Conservation (phyloP, 2,113 vertebrate species). For the Stigmatopora nigra region DNA sequence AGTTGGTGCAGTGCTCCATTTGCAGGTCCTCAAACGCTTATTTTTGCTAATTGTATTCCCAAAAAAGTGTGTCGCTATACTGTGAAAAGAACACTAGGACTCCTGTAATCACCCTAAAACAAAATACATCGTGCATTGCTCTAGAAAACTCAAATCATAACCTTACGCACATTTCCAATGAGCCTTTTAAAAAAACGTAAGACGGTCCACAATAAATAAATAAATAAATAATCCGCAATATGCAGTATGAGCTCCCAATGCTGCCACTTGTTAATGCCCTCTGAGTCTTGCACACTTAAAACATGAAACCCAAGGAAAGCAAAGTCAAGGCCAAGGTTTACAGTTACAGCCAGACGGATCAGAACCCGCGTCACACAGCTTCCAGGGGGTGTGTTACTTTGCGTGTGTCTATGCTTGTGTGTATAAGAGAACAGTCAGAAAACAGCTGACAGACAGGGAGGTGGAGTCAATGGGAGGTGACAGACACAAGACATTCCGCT, state of each 20-base stretch:
- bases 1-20: slow-evolving; percentile 44
- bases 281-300: slow-evolving; percentile 28
- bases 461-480: slow-evolving; percentile 16
- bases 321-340: slow-evolving; percentile 48
- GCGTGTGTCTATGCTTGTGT: not conserved
- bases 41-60: slow-evolving; percentile 7
- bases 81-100: slow-evolving; percentile 3
- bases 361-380: slow-evolving; percentile 1
- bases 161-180: not conserved
- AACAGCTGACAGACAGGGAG: slow-evolving; percentile 54
- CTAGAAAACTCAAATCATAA: slow-evolving; percentile 14
- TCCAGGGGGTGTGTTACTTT: not conserved
- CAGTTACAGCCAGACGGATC: slow-evolving; percentile 49
- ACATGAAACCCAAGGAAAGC: slow-evolving; percentile 48
- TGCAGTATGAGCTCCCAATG: not conserved
- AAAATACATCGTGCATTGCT: slow-evolving; percentile 19
- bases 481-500: slow-evolving; percentile 35
- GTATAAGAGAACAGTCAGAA: too few species aligned
- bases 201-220: not conserved
- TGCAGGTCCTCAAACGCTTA: slow-evolving; percentile 8
- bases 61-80: not conserved
- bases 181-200: not conserved
- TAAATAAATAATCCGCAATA: not conserved
- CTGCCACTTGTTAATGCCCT: not conserved
- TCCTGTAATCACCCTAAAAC: slow-evolving; percentile 14